A percentile compares a stretch with the other conserved stretches of the same genome.
phyloP scores from a whole-genome alignment of 2,888 invertebrate genomes.

The Xestoiulus laeticollis region DNA sequence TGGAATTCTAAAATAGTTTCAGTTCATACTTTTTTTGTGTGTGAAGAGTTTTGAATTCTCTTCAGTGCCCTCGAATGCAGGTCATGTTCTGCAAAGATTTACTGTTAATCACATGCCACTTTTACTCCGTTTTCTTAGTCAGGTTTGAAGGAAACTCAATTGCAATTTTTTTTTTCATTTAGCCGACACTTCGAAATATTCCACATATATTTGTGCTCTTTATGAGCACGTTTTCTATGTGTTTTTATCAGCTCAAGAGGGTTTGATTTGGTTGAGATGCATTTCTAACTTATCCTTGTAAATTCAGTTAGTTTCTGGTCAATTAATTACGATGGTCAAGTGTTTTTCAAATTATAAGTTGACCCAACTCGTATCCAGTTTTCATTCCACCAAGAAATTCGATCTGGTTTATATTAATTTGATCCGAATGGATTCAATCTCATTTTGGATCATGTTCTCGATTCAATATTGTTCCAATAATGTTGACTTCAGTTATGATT shows the following conservation, averaged over 20 bases:
- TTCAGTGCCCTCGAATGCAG: constrained; percentile 16
- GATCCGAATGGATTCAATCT: too few relatives aligned
- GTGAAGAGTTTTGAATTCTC: neutral
- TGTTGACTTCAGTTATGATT: too few relatives aligned
- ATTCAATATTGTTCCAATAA: too few relatives aligned
- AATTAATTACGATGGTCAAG: too few relatives aligned
- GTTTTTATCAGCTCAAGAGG: neutral
- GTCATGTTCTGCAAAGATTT: constrained; percentile 1
- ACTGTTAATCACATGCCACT: constrained; percentile 2
- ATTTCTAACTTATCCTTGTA: neutral
- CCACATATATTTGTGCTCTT: too few relatives aligned
- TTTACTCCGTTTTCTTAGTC: neutral
- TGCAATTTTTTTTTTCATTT: neutral
- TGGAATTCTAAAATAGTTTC: neutral
- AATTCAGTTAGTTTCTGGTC: too few relatives aligned
- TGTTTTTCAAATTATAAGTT: too few relatives aligned
- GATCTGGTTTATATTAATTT: too few relatives aligned
- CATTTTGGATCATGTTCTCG: too few relatives aligned
- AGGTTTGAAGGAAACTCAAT: neutral
- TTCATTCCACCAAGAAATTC: too few relatives aligned
- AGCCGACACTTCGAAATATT: neutral
- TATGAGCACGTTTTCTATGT: neutral
- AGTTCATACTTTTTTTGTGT: neutral
- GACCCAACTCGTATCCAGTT: too few relatives aligned
- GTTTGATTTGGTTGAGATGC: neutral